Conservation (phyloP, 2,888 invertebrate species). For the Clunio marinus region DNA sequence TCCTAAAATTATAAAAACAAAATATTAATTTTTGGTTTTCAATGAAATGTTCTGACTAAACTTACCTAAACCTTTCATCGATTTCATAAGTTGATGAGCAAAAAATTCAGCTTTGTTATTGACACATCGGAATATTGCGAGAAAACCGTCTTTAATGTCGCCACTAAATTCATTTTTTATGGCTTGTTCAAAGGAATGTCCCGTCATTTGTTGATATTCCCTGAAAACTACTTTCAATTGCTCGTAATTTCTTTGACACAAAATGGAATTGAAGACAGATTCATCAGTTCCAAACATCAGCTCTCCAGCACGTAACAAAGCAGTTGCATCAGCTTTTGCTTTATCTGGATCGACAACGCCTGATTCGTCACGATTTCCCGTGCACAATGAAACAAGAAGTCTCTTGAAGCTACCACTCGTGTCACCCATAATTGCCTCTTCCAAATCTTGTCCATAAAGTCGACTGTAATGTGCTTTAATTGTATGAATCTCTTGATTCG, state of each 20-base stretch:
- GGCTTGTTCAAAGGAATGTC: conserved; percentile 57
- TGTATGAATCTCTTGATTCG: conserved; percentile 76
- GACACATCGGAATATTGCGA: conserved; percentile 76
- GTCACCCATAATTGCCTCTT: conserved; percentile 78
- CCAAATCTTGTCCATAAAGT: conserved; percentile 73
- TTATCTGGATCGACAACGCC: conserved; percentile 63
- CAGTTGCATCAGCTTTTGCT: conserved; percentile 78
- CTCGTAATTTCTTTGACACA: conserved; percentile 71
- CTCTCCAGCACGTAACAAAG: conserved; percentile 71
- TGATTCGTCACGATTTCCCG: conserved; percentile 68
- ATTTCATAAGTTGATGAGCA: conserved; percentile 78
- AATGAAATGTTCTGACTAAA: background rate
- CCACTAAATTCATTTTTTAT: conserved; percentile 46
- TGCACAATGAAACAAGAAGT: conserved; percentile 78
- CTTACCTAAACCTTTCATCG: conserved; percentile 71
- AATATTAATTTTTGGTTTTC: background rate
- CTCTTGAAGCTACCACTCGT: conserved; percentile 90
- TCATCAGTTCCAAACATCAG: conserved; percentile 73
- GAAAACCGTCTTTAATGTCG: conserved; percentile 67
- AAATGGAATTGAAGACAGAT: conserved; percentile 75
- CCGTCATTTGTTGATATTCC: conserved; percentile 52
- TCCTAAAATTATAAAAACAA: conserved; percentile 51
- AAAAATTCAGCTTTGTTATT: conserved; percentile 78
- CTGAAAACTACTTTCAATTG: conserved; percentile 52
- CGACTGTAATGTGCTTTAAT: conserved; percentile 73